Percentiles rank a stretch among this genome's conserved stretches.
These are phyloP conservation scores for Enteromius argenteus DNA, from an alignment of 2,797 vertebrate genomes.

Conservation along the genomic window DNA sequence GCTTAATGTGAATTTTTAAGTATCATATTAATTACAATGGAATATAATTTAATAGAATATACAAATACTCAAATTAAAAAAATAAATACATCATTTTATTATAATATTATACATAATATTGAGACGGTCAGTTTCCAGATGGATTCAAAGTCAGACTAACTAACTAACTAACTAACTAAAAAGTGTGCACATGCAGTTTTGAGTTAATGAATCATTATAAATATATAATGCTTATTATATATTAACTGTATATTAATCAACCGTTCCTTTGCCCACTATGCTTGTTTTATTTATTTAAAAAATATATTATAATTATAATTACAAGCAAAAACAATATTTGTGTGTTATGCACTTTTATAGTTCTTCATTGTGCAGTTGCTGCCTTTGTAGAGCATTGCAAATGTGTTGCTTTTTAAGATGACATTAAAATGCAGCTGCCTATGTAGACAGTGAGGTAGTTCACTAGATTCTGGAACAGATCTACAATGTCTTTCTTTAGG, in stretches of 20 bases:
- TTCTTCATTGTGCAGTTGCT: neutral
- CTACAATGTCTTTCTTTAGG: conserved; percentile 5
- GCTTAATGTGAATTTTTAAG: no score
- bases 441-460: neutral
- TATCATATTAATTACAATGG: no score
- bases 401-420: neutral
- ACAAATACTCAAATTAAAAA: no score
- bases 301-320: neutral
- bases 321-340: neutral
- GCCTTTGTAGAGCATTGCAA: neutral
- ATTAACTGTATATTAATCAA: neutral
- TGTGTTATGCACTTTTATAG: neutral
- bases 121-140: no score
- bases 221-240: neutral
- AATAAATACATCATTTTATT: no score
- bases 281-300: neutral
- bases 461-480: neutral
- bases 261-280: neutral
- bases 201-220: neutral
- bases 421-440: neutral
- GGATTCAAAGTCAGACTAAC: no score
- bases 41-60: no score
- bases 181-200: neutral
- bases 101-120: no score
- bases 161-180: no score